These are phyloP conservation scores for Pristis pectinata DNA, from an alignment of 2,797 vertebrate genomes.

Conservation along the genomic window DNA sequence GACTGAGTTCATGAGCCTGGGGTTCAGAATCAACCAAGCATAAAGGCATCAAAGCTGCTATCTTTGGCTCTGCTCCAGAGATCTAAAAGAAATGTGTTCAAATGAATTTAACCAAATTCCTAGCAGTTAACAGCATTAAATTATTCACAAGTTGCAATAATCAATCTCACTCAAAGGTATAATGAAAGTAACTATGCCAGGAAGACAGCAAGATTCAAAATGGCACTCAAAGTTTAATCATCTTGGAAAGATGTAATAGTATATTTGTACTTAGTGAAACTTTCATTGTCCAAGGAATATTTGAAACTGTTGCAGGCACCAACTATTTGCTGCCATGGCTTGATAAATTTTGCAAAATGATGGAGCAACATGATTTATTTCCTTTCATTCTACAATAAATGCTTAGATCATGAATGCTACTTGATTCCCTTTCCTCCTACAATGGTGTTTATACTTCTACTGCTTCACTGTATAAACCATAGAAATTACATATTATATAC, in stretches of 20 bases:
- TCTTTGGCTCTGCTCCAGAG: neutral
- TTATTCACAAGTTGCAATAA: neutral
- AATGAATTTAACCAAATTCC: neutral
- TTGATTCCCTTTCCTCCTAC: neutral
- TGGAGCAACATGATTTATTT: neutral
- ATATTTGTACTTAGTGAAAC: neutral
- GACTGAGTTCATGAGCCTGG: neutral
- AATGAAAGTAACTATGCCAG: neutral
- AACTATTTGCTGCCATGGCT: neutral
- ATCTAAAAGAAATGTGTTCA: neutral
- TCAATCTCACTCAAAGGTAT: neutral
- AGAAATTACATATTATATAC: neutral
- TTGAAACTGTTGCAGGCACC: neutral
- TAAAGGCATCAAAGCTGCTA: neutral
- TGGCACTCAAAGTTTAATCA: neutral
- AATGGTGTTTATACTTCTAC: neutral
- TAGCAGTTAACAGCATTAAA: neutral
- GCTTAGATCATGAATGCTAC: neutral
- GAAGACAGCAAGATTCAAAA: neutral
- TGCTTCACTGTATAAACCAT: neutral
- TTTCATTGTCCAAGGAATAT: neutral
- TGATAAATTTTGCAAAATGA: neutral
- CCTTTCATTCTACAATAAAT: neutral
- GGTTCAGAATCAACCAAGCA: neutral
- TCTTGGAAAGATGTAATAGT: neutral